Base-by-base conservation (phyloP, 2,888 invertebrate genomes). In the Pachymerium ferrugineum region DNA sequence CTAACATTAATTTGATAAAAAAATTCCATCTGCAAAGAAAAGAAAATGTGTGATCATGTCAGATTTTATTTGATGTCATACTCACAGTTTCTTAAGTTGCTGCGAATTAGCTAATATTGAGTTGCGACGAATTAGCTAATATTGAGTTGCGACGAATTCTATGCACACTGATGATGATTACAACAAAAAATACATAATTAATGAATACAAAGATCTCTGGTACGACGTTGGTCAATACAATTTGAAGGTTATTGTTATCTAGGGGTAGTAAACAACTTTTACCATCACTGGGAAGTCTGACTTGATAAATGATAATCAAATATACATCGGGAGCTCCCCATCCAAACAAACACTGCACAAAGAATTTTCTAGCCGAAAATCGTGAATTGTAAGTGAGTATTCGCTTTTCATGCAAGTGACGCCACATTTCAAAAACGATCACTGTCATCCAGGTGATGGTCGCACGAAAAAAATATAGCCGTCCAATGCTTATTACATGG, bases 391-490 rank as follows among this genome's bases (percentile, higher is more conserved):
- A 33, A 12, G 35, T 10, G 19, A 47, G 35, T 35, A 71, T 38
- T 3, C 71, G 28, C 31, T 47, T 35, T 71, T 71, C 35, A 35
- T 71, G 71, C 71, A 25, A 12, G 25, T 71, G 71, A 19, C 71
- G 25, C 42, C 47, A 42, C 71, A 71, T 14, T 22, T 71, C 29
- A 14, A 47, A 71, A 71, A 38, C 38, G 12, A 38, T 38, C 3
- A 38, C 38, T 12, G 38, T 38, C 38, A 38, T 6, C 38, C 38
- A 38, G 3, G 38, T n/a, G 12, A 38, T 8, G 3, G 38, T 12
- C 3, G 38, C 14, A 6, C 38, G 38, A 38, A 3, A 3, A 3
- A 3, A 3, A 16, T 38, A 38, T 3, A n/a, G 3, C 12, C 3
- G 6, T 38, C 12, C 3, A 14, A 38, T n/a, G 16, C 38, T 38